Evolutionary conservation across 1,140 invertebrate species (phyloP).

Genomic region (Oscheius sp.): DNA sequence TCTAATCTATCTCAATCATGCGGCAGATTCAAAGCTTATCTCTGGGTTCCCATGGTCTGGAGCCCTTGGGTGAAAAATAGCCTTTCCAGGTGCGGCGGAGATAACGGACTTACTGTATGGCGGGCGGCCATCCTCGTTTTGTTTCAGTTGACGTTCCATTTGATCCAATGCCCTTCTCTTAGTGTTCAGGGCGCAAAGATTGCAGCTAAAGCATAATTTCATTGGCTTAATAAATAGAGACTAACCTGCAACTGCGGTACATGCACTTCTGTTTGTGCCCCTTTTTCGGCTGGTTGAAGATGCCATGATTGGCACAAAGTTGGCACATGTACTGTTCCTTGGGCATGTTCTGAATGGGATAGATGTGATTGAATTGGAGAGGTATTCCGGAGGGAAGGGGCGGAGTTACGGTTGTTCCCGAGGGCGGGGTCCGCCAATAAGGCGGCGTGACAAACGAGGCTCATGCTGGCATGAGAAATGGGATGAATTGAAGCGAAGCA

Average conservation of each 20-base stretch:
- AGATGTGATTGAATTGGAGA: background rate
- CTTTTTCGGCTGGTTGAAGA: conserved; percentile 57
- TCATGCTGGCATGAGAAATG: background rate
- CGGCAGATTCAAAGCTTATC: too few relatives aligned
- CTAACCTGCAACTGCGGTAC: conserved; percentile 49
- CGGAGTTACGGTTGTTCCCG: background rate
- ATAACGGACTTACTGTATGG: conserved; percentile 17
- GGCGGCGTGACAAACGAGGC: background rate
- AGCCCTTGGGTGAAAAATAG: conserved; percentile 2
- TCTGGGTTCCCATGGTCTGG: background rate
- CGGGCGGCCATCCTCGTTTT: conserved; percentile 4
- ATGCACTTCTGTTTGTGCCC: conserved; percentile 57
- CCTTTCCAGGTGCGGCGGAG: background rate
- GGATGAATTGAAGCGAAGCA: background rate
- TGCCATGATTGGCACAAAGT: conserved; percentile 56
- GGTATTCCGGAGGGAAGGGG: background rate
- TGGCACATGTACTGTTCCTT: conserved; percentile 60
- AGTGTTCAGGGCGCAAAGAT: conserved; percentile 49
- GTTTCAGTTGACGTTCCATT: conserved; percentile 47
- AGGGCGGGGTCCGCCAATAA: background rate
- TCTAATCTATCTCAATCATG: too few relatives aligned
- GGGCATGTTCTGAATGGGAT: conserved; percentile 44
- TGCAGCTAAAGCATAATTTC: conserved; percentile 39
- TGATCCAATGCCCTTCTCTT: conserved; percentile 49
- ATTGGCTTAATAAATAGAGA: conserved; percentile 12